Conservation (phyloP, 2,888 invertebrate genomes). For the Eristalis tenax region DNA sequence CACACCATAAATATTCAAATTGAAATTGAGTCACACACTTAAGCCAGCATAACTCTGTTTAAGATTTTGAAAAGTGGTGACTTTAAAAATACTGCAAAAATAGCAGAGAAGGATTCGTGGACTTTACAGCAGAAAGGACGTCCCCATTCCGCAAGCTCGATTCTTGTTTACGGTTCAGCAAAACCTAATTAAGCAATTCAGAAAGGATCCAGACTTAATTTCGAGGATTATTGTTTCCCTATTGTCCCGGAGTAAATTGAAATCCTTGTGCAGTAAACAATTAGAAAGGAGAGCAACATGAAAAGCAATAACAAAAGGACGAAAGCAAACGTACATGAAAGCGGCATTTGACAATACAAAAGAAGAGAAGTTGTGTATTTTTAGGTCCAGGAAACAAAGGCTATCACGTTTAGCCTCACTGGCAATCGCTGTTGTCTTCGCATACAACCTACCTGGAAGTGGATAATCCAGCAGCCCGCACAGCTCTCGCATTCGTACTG, state of each 20-base stretch:
- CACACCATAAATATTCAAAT: neutral
- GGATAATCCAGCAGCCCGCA: slow-evolving; percentile 35
- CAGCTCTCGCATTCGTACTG: neutral
- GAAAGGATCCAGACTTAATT: slow-evolving; percentile 67
- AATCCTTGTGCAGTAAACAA: slow-evolving; percentile 70
- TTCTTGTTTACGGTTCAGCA: slow-evolving; percentile 64
- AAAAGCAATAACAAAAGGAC: slow-evolving; percentile 51
- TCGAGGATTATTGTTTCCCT: slow-evolving; percentile 67
- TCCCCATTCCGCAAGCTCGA: slow-evolving; percentile 35
- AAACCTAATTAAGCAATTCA: slow-evolving; percentile 70
- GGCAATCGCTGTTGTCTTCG: slow-evolving; percentile 12
- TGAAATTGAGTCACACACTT: slow-evolving; percentile 4
- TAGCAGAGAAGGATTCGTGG: neutral
- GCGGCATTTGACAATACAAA: slow-evolving; percentile 66
- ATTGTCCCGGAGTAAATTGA: slow-evolving; percentile 68
- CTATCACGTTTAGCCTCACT: slow-evolving; percentile 31
- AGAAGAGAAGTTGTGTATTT: slow-evolving; percentile 35
- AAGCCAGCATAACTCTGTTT: slow-evolving; percentile 1
- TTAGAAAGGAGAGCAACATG: slow-evolving; percentile 52
- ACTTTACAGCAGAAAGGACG: slow-evolving; percentile 48
- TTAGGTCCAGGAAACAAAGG: slow-evolving; percentile 45
- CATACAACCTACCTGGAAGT: slow-evolving; percentile 9
- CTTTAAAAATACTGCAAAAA: slow-evolving; percentile 10
- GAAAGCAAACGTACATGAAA: slow-evolving; percentile 55
- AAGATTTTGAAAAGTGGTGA: neutral